These are phyloP conservation scores for Ctenicera cuprea DNA, from an alignment of 2,888 invertebrate species.

Conservation along the genomic window DNA sequence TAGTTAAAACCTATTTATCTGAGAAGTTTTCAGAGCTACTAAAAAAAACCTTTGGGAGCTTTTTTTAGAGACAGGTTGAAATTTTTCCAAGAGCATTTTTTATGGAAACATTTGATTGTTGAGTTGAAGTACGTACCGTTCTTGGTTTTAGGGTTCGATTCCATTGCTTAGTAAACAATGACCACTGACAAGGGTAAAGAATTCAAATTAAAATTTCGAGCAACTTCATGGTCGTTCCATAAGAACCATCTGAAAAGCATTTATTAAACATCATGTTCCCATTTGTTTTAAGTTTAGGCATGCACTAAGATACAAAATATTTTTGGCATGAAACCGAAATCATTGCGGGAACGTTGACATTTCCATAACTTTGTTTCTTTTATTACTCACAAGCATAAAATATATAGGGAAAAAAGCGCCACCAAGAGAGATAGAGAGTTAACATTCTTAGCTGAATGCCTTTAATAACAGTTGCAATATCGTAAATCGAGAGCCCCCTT, in stretches of 20 bases:
- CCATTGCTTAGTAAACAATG: too few relatives aligned
- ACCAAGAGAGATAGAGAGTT: background rate
- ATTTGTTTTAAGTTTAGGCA: background rate
- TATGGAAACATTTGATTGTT: too few relatives aligned
- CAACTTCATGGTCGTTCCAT: too few relatives aligned
- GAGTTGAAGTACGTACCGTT: too few relatives aligned
- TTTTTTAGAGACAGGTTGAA: too few relatives aligned
- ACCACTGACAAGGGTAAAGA: too few relatives aligned
- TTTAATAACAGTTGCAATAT: slow-evolving; percentile 43
- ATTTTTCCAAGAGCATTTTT: too few relatives aligned
- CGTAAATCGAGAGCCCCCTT: slow-evolving; percentile 45
- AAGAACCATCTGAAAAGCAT: background rate
- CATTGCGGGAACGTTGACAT: slow-evolving; percentile 4
- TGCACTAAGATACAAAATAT: background rate
- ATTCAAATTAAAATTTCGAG: too few relatives aligned
- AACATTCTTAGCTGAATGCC: background rate
- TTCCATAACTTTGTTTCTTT: slow-evolving; percentile 4
- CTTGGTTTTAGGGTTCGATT: too few relatives aligned
- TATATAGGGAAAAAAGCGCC: background rate
- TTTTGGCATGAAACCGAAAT: slow-evolving; percentile 9
- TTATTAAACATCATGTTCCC: background rate
- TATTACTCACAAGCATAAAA: background rate
- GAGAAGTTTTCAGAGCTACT: too few relatives aligned
- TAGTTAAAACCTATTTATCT: too few relatives aligned
- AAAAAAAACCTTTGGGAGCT: too few relatives aligned